A percentile compares a stretch with the other conserved stretches of the same genome.
phyloP scores from a whole-genome alignment of 2,888 invertebrate species.

The Drosophila nigritarsus region DNA sequence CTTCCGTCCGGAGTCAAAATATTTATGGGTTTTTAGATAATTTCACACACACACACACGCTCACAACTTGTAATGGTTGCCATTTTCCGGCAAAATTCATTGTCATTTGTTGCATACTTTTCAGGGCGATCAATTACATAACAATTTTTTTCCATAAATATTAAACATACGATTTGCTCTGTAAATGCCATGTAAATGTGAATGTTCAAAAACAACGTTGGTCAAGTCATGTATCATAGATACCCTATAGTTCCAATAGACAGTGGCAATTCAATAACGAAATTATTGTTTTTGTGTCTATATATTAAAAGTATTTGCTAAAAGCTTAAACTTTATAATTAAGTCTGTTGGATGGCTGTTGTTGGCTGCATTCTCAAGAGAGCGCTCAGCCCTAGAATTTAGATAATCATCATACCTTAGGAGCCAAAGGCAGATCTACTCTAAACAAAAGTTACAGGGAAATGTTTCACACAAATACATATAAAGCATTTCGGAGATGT shows the following conservation, averaged over 20 bases:
- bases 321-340: not conserved
- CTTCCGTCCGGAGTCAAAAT: slow-evolving; percentile 57
- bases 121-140: slow-evolving; percentile 58
- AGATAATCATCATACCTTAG: no score
- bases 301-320: not conserved
- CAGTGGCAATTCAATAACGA: no score
- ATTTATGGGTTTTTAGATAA: slow-evolving; percentile 62
- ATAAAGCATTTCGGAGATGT: no score
- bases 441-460: no score
- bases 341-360: not conserved
- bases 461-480: no score
- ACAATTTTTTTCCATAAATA: slow-evolving; percentile 72
- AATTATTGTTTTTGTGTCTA: not conserved
- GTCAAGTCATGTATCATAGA: not conserved
- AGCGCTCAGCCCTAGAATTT: no score
- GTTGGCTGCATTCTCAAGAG: not conserved
- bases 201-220: not conserved
- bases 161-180: slow-evolving; percentile 42
- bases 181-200: not conserved
- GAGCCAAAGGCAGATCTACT: no score
- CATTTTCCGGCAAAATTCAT: slow-evolving; percentile 60
- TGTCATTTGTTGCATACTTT: slow-evolving; percentile 39
- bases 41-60: slow-evolving; percentile 10
- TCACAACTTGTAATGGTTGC: slow-evolving; percentile 10
- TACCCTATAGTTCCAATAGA: not conserved